Conservation (phyloP, 2,113 vertebrate genomes). For the Phrynosoma blainvillii region DNA sequence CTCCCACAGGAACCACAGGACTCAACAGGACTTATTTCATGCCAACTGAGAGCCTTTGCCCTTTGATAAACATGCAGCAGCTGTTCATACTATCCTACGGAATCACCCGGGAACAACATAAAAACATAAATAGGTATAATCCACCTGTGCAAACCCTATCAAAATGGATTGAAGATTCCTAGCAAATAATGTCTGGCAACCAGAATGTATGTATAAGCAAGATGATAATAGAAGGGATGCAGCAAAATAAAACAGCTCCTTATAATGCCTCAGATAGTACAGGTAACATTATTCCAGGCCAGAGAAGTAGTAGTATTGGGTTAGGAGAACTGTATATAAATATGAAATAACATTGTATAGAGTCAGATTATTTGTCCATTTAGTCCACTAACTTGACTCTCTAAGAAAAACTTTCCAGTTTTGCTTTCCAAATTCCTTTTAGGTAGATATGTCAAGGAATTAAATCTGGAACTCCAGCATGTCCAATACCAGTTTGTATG, state of each 20-base stretch:
- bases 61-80: slow-evolving; percentile 24
- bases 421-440: neutral
- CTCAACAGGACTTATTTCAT: neutral
- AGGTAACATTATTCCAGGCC: neutral
- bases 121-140: slow-evolving; percentile 24
- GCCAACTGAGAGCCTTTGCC: slow-evolving; percentile 3
- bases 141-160: neutral
- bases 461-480: too few species aligned
- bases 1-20: neutral
- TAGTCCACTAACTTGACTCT: neutral
- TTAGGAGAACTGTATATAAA: accelerated
- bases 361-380: neutral
- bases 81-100: slow-evolving; percentile 9
- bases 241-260: neutral
- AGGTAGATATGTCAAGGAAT: neutral
- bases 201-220: neutral
- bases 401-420: neutral
- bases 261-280: neutral
- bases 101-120: slow-evolving; percentile 7
- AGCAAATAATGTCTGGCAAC: neutral
- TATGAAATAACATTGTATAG: neutral
- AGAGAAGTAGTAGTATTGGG: neutral
- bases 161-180: neutral
- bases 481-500: too few species aligned
- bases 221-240: neutral